Evolutionary conservation across 2,888 invertebrate species (phyloP), one percentile per base, ranked within the genome.

Genomic region (Tromatobia lineatoria): DNA sequence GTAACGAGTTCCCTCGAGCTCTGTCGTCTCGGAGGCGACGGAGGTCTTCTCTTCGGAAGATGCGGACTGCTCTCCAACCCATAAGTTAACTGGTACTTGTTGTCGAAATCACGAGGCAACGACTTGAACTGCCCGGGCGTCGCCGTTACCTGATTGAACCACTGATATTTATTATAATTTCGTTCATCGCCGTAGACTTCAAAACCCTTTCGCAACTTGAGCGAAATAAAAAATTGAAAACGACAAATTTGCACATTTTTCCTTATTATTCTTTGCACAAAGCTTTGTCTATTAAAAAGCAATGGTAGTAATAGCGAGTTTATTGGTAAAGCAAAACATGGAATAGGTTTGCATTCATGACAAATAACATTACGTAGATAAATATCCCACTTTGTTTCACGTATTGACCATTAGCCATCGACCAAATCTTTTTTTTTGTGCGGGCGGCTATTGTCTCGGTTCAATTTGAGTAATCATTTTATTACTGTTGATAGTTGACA

Each of bases 1-100:
- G 80, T 82, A 75, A 89, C 84, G 47, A 90, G 87, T 45, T 92
- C 92, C 78, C 93, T 90, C 4, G 94, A 94, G 82, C 93, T 96
- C 90, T 96, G 97, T 2, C 97, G 95, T 87, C 97, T 96, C 0
- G 97, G 97, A 0, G 97, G 97, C 85, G 97, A 97, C 0, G 97
- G 97, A 0, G 97, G 97, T 71, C 97, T 96, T 91, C 97, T 96
- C 90, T 97, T 96, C 57, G 96, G 96, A 89, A 96, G 95, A 94
- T 97, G 95, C 3, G 97, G 97, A 94, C 96, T 97, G 88, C 96
- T 93, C 64, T 94, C 93, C 3, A 92, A 88, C 18, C 93, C 93
- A 67, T 93, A 93, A 52, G 94, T 94, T 88, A 94, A 91, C 89
- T 95, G 94, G 88, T 94, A 94, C 87, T 95, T 95, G 89, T 94